Evolutionary conservation across 2,888 invertebrate genomes (phyloP).

Genomic region (Ganaspis brasiliensis): DNA sequence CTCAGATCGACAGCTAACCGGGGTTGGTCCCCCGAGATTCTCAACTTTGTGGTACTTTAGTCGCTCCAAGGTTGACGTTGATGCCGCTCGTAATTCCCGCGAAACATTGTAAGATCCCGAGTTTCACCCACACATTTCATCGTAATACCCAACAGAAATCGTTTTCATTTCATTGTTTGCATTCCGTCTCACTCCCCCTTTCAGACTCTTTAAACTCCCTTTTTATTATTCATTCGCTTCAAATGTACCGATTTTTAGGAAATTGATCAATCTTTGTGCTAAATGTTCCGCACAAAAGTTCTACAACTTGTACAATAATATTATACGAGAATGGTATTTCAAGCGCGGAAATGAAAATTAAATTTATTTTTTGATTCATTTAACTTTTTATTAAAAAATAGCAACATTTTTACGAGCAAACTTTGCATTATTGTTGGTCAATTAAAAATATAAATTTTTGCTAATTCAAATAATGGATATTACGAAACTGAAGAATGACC

Average conservation of each 20-base stretch:
- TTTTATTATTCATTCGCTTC: slow-evolving; percentile 18
- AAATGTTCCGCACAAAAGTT: neutral
- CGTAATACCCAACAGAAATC: slow-evolving; percentile 5
- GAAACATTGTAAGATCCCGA: slow-evolving; percentile 44
- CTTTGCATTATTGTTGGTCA: too few relatives aligned
- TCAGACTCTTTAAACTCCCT: slow-evolving; percentile 17
- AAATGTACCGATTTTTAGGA: slow-evolving; percentile 9
- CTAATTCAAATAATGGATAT: too few relatives aligned
- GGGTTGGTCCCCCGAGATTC: slow-evolving; percentile 73
- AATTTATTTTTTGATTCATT: too few relatives aligned
- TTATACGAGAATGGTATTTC: too few relatives aligned
- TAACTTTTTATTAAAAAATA: too few relatives aligned
- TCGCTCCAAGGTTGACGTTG: slow-evolving; percentile 46
- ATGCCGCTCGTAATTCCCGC: slow-evolving; percentile 36
- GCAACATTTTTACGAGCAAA: too few relatives aligned
- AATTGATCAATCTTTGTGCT: slow-evolving; percentile 2
- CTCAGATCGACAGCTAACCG: slow-evolving; percentile 64
- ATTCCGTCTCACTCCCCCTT: slow-evolving; percentile 13
- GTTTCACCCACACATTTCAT: slow-evolving; percentile 7
- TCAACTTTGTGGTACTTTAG: slow-evolving; percentile 56
- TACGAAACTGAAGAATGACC: too few relatives aligned
- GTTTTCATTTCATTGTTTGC: slow-evolving; percentile 43
- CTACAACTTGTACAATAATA: too few relatives aligned
- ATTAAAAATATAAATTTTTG: too few relatives aligned
- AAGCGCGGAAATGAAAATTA: too few relatives aligned